These are phyloP conservation scores for Dryococelus australis DNA, from an alignment of 2,888 invertebrate genomes.

Conservation along the genomic window DNA sequence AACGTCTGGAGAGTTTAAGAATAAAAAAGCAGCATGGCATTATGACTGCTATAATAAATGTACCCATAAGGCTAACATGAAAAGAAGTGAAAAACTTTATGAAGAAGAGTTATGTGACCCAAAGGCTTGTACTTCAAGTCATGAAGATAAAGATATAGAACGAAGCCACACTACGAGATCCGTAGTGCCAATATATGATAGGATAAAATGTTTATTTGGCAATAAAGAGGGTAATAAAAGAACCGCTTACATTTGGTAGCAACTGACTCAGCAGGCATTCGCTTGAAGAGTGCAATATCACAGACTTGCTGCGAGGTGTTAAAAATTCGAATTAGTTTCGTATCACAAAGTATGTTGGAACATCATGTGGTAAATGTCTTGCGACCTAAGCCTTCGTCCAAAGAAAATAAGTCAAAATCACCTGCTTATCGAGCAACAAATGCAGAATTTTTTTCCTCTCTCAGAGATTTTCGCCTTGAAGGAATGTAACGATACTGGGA, in stretches of 20 bases:
- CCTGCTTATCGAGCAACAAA: too few species aligned
- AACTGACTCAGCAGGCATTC: slow-evolving; percentile 22
- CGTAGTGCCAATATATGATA: background rate
- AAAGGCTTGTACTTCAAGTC: background rate
- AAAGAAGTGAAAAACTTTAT: too few species aligned
- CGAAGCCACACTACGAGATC: background rate
- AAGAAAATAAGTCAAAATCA: too few species aligned
- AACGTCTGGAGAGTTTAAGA: background rate
- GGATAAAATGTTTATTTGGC: slow-evolving; percentile 12
- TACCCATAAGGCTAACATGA: background rate
- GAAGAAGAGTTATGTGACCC: too few species aligned
- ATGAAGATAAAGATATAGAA: background rate
- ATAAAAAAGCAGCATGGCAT: background rate
- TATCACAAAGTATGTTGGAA: slow-evolving; percentile 6
- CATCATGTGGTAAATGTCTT: background rate
- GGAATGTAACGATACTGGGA: background rate
- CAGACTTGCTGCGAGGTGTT: too few species aligned
- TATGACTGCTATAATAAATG: background rate
- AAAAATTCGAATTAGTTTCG: background rate
- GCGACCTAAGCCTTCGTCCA: too few species aligned
- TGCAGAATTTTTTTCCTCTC: background rate
- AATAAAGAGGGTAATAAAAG: background rate
- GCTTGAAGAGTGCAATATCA: too few species aligned
- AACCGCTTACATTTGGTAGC: background rate
- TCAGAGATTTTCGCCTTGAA: background rate